A percentile compares a stretch with the other conserved stretches of the same genome.
phyloP scores from a whole-genome alignment of 2,888 invertebrate genomes.

The Heliconius erato region DNA sequence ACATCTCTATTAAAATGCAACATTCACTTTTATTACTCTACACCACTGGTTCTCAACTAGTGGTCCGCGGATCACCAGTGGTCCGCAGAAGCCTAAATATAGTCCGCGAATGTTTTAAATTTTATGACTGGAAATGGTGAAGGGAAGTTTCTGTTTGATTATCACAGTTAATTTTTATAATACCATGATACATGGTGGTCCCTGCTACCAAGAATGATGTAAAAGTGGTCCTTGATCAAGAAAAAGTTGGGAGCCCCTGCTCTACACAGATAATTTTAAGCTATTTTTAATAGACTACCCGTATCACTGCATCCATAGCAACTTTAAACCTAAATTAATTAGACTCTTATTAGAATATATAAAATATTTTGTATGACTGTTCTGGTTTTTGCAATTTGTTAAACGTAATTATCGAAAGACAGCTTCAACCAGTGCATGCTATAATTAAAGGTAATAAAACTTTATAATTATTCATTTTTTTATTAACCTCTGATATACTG shows the following conservation, averaged over 20 bases:
- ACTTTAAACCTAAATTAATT: constrained; percentile 35
- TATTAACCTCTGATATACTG: constrained; percentile 26
- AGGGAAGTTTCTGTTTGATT: too few relatives aligned
- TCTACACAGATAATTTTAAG: background rate
- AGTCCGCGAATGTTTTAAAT: too few relatives aligned
- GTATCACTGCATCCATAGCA: background rate
- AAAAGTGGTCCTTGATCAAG: too few relatives aligned
- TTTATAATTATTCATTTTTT: constrained; percentile 40
- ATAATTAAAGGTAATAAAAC: constrained; percentile 44
- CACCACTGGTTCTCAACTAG: too few relatives aligned
- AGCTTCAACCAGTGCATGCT: constrained; percentile 28
- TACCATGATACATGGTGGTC: too few relatives aligned
- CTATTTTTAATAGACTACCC: constrained; percentile 1
- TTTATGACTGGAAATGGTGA: too few relatives aligned
- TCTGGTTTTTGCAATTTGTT: constrained; percentile 39
- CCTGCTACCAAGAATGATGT: too few relatives aligned
- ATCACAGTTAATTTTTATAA: too few relatives aligned
- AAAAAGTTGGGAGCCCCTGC: too few relatives aligned
- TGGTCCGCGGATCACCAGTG: too few relatives aligned
- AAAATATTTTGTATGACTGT: constrained; percentile 37
- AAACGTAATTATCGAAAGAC: constrained; percentile 38
- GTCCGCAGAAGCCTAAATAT: too few relatives aligned
- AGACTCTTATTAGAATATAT: constrained; percentile 31
- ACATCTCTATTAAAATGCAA: constrained; percentile 7
- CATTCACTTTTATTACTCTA: constrained; percentile 1